phyloP scores from a whole-genome alignment of 2,797 vertebrate genomes.

The Phalloptychus januarius region DNA sequence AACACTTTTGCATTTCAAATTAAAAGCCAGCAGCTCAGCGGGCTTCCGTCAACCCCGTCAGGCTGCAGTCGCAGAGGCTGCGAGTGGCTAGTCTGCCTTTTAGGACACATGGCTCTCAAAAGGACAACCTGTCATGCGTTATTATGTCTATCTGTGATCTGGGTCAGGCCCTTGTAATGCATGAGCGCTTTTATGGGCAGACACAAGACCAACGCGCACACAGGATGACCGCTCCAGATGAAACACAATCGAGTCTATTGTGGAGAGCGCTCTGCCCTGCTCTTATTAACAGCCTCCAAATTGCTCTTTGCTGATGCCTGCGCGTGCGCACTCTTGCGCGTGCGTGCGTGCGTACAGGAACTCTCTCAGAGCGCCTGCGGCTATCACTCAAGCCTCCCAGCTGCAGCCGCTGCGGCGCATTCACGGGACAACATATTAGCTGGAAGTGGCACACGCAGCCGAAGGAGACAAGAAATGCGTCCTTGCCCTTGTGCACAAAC shows the following conservation, averaged over 20 bases:
- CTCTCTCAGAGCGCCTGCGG: slow-evolving; percentile 34
- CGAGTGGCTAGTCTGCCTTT: slow-evolving; percentile 65
- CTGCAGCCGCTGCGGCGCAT: slow-evolving; percentile 13
- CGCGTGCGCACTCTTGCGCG: background rate
- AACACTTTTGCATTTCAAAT: background rate
- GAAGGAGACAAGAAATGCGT: slow-evolving; percentile 50
- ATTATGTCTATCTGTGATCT: slow-evolving; percentile 77
- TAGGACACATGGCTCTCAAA: slow-evolving; percentile 73
- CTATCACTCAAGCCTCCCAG: slow-evolving; percentile 33
- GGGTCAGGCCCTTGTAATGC: slow-evolving; percentile 73
- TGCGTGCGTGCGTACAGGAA: slow-evolving; percentile 24
- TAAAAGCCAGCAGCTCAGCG: background rate
- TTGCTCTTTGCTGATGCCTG: slow-evolving; percentile 37
- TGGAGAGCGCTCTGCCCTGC: slow-evolving; percentile 38
- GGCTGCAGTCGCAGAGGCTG: slow-evolving; percentile 44
- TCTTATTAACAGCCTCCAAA: slow-evolving; percentile 56
- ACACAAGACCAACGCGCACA: slow-evolving; percentile 30
- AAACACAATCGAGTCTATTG: slow-evolving; percentile 68
- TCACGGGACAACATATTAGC: slow-evolving; percentile 39
- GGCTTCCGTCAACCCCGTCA: slow-evolving; percentile 27
- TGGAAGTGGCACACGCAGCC: slow-evolving; percentile 49
- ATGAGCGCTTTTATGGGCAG: slow-evolving; percentile 63
- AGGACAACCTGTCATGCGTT: slow-evolving; percentile 76
- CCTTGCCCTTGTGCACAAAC: slow-evolving; percentile 54
- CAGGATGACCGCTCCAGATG: slow-evolving; percentile 36